Evolutionary conservation across 1,140 invertebrate genomes (phyloP).

Genomic region (Saccostrea cuccullata): DNA sequence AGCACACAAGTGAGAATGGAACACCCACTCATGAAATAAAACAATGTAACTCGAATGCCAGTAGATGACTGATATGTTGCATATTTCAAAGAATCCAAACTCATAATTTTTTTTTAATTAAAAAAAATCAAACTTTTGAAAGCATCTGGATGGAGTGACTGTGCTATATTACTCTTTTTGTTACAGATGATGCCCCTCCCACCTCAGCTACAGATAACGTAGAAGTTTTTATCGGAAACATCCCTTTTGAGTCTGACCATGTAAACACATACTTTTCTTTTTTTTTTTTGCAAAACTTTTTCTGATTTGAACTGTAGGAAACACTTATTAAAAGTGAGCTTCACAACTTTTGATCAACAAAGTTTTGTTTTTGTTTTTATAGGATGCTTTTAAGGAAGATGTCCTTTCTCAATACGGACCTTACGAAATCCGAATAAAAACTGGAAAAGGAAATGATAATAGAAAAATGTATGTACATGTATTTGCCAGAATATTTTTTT

Average conservation of each 20-base stretch:
- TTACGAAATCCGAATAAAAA: not conserved
- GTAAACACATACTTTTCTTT: not conserved
- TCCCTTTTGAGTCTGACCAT: conserved; percentile 4
- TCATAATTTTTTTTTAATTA: too few relatives aligned
- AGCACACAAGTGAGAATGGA: too few relatives aligned
- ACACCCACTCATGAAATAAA: too few relatives aligned
- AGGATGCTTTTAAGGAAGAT: not conserved
- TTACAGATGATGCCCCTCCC: too few relatives aligned
- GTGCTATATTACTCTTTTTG: too few relatives aligned
- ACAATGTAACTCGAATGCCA: too few relatives aligned
- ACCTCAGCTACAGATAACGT: not conserved
- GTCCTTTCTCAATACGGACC: not conserved
- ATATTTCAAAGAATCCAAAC: too few relatives aligned
- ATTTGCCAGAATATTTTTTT: not conserved
- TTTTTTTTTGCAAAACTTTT: not conserved
- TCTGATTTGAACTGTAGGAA: not conserved
- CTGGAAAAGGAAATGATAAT: not conserved
- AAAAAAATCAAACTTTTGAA: too few relatives aligned
- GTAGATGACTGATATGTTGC: too few relatives aligned
- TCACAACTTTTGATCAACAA: not conserved
- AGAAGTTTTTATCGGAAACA: conserved; percentile 21
- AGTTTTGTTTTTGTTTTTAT: not conserved
- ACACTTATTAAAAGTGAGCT: not conserved
- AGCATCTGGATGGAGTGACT: too few relatives aligned
- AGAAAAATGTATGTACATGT: conserved; percentile 6